A percentile compares a stretch with the other conserved stretches of the same genome.
Conservation (phyloP, 2,797 vertebrate species). For the Sebastes paucispinis region DNA sequence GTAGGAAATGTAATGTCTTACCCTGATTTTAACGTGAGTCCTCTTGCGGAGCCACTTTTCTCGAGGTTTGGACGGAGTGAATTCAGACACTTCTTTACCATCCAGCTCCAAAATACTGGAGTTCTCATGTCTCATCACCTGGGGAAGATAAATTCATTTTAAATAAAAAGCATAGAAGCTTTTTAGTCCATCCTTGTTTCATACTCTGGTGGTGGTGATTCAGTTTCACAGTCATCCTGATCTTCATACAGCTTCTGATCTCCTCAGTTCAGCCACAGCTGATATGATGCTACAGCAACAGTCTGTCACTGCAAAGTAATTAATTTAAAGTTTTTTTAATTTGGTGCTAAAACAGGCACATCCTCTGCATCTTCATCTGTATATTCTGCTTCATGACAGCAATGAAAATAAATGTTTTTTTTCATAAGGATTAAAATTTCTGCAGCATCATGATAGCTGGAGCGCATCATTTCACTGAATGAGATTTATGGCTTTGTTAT, state of each 20-base stretch:
- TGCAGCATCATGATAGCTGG: not conserved
- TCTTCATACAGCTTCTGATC: not conserved
- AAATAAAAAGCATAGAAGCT: not conserved
- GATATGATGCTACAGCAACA: not conserved
- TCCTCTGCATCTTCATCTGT: not conserved
- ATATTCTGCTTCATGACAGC: not conserved
- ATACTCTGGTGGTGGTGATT: not conserved
- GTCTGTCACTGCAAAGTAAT: not conserved
- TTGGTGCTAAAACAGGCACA: not conserved
- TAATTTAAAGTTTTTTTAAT: not conserved
- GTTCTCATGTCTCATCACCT: constrained; percentile 98
- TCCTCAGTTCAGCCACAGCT: not conserved
- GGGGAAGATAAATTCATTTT: not conserved
- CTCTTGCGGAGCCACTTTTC: constrained; percentile 98
- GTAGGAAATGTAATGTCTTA: constrained; percentile 43
- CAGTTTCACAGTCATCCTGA: not conserved
- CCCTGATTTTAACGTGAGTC: constrained; percentile 97
- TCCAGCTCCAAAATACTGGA: constrained; percentile 94
- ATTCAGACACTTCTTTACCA: constrained; percentile 95
- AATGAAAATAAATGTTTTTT: not conserved
- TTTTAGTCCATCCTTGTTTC: not conserved
- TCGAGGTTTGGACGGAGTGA: constrained; percentile 95
- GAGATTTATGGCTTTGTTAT: not conserved
- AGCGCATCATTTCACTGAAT: not conserved
- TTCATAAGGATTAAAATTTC: not conserved